Conservation (phyloP, 2,113 vertebrate genomes). For the Gobius niger region DNA sequence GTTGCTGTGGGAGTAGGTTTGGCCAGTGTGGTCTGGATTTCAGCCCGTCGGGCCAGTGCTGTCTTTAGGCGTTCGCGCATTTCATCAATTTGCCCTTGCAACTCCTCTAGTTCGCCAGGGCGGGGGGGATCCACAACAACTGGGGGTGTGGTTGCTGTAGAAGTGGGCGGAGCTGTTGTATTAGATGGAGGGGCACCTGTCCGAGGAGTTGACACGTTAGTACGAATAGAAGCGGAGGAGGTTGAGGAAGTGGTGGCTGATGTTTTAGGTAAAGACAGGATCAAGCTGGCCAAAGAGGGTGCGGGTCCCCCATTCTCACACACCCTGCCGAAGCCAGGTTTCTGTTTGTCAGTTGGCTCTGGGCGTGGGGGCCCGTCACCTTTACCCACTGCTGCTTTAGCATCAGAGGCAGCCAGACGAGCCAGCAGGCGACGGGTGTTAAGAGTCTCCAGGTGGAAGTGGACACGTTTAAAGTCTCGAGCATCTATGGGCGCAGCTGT, state of each 20-base stretch:
- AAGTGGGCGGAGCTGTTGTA: slow-evolving; percentile 9
- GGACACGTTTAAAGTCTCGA: slow-evolving; percentile 70
- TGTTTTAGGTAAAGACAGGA: slow-evolving; percentile 21
- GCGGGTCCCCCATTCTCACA: slow-evolving; percentile 46
- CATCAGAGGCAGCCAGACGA: slow-evolving; percentile 44
- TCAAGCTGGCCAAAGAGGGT: slow-evolving; percentile 20
- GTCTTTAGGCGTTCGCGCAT: slow-evolving; percentile 76
- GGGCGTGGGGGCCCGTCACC: not conserved
- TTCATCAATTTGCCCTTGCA: slow-evolving; percentile 79
- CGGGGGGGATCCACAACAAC: not conserved
- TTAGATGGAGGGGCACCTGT: slow-evolving; percentile 16
- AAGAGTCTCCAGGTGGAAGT: slow-evolving; percentile 79
- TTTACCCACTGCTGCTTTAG: slow-evolving; percentile 12
- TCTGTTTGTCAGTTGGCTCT: not conserved
- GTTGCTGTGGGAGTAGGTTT: slow-evolving; percentile 35
- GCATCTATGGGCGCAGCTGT: slow-evolving; percentile 42
- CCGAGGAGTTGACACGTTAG: slow-evolving; percentile 6
- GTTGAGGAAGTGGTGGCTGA: not conserved
- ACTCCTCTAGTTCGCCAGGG: slow-evolving; percentile 75
- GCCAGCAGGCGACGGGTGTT: slow-evolving; percentile 71
- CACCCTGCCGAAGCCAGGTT: not conserved
- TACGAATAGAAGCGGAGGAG: not conserved
- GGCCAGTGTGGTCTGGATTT: slow-evolving; percentile 78
- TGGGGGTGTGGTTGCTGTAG: not conserved
- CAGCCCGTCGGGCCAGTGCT: slow-evolving; percentile 77